Percentiles rank a stretch among this genome's conserved stretches.
Conservation (phyloP, 2,113 vertebrate genomes). For the Trogon melanurus region DNA sequence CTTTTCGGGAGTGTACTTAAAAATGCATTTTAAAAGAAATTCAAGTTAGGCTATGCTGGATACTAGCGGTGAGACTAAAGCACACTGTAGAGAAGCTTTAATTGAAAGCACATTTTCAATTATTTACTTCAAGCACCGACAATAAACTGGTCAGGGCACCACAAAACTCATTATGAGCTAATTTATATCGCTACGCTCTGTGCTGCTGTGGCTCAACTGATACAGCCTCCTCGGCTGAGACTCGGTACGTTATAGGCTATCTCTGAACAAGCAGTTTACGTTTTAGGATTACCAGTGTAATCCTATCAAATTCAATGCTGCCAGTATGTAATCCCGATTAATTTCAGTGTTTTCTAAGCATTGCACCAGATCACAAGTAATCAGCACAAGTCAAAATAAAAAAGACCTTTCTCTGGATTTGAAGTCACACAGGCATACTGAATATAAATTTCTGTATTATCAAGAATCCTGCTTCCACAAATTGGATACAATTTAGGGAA, state of each 20-base stretch:
- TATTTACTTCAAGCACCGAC: conserved; percentile 1
- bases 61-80: background rate
- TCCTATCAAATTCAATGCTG: background rate
- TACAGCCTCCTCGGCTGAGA: background rate
- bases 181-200: background rate
- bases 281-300: conserved; percentile 7
- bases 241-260: background rate
- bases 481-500: background rate
- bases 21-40: background rate
- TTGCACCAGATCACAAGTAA: background rate
- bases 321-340: background rate
- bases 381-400: background rate
- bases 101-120: conserved; percentile 4
- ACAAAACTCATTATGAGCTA: conserved; percentile 27
- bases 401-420: background rate
- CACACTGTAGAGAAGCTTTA: background rate
- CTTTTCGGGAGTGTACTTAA: background rate
- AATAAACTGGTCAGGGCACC: conserved; percentile 2
- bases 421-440: background rate
- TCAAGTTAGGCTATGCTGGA: background rate
- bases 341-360: background rate
- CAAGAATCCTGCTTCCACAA: background rate
- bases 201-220: background rate
- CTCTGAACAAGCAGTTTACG: background rate
- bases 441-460: background rate